phyloP scores from a whole-genome alignment of 2,888 invertebrate genomes.

The Phortica okadai region DNA sequence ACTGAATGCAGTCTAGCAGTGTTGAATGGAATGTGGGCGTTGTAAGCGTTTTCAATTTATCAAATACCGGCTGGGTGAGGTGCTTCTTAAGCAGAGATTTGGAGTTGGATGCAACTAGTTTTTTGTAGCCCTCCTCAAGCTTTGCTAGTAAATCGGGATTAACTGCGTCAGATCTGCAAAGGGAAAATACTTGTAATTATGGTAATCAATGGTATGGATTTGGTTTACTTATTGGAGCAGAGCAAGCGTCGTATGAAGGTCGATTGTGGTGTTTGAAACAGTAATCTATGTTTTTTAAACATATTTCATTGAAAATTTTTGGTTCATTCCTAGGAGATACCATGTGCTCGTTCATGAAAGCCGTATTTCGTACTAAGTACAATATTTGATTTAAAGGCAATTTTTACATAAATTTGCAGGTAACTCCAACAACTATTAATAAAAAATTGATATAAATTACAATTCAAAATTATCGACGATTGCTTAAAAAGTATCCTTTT shows the following conservation, averaged over 20 bases:
- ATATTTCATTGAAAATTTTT: no score
- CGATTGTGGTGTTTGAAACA: no score
- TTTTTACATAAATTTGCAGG: no score
- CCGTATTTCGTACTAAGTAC: no score
- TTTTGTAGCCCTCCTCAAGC: constrained; percentile 91
- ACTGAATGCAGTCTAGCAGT: constrained; percentile 94
- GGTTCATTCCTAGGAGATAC: no score
- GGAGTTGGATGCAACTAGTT: constrained; percentile 89
- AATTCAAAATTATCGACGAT: no score
- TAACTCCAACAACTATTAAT: no score
- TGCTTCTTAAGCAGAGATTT: constrained; percentile 97
- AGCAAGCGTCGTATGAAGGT: neutral
- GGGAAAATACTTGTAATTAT: neutral
- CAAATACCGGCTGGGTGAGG: constrained; percentile 92
- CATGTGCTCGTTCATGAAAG: no score
- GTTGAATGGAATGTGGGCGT: constrained; percentile 92
- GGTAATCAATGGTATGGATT: neutral
- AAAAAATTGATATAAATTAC: no score
- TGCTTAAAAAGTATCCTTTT: no score
- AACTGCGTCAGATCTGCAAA: constrained; percentile 75
- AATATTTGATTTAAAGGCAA: no score
- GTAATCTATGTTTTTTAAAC: no score
- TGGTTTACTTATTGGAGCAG: neutral
- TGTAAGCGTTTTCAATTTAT: constrained; percentile 91
- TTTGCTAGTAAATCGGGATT: constrained; percentile 91